A percentile compares a stretch with the other conserved stretches of the same genome.
Conservation (phyloP, 1,140 invertebrate species). For the Drosophila jambulina region DNA sequence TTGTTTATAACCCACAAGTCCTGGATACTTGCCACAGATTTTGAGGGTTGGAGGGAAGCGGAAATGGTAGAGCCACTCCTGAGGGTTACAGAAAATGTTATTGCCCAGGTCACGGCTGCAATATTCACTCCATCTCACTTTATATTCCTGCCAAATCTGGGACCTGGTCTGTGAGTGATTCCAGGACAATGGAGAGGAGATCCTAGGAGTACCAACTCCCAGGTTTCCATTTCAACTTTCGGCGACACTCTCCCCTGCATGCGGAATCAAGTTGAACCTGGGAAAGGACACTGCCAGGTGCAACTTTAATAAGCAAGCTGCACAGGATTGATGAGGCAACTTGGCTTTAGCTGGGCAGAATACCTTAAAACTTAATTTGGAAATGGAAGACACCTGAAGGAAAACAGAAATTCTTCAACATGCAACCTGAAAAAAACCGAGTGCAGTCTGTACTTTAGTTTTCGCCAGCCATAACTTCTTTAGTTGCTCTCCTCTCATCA, state of each 20-base stretch:
- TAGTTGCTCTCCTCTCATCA: neutral
- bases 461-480: neutral
- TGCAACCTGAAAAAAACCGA: neutral
- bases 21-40: neutral
- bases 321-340: neutral
- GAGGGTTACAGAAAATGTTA: neutral
- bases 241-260: neutral
- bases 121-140: constrained; percentile 1
- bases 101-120: constrained; percentile 1
- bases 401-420: too few species aligned
- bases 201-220: neutral
- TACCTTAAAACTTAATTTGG: neutral
- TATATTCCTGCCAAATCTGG: constrained; percentile 4
- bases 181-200: neutral
- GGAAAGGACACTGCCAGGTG: constrained; percentile 4
- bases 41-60: neutral
- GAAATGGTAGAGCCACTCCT: neutral
- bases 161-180: neutral
- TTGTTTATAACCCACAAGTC: constrained; percentile 8
- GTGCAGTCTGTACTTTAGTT: neutral
- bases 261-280: neutral
- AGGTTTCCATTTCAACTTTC: neutral
- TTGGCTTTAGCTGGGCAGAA: neutral
- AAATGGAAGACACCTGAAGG: too few species aligned
- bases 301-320: neutral